Base-by-base conservation (phyloP, 35 echinoderm and acorn worm species). In the Heliocidaris tuberculata region DNA sequence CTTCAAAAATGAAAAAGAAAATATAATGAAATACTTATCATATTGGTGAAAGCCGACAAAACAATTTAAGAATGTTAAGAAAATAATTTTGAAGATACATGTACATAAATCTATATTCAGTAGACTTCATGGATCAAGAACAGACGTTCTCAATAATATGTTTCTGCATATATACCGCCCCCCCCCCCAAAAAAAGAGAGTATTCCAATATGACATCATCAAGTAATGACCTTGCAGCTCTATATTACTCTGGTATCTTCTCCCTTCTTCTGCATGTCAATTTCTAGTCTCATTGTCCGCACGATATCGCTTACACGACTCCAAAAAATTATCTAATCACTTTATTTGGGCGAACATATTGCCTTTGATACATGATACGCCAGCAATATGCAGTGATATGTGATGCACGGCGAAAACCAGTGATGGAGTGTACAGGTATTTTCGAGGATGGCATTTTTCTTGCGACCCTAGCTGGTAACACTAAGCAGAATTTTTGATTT, bases 341-440 rank as follows among this genome's bases (percentile, higher is more conserved):
- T 78, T 78, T 78, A 78, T 78, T 78, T 78, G 65, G 65, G 65
- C 65, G 65, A 78, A 78, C 65, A 27, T 78, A 78, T 78, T 78
- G 65, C 65, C 21, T 78, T 21, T n/a, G 65, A 78, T 78, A 78
- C 65, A 78, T n/a, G 65, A 78, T 78, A 78, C 65, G 65, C 65
- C 65, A 78, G 65, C 65, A 78, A 78, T 78, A 78, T 29, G 65
- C 65, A 78, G 21, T 21, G 27, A 78, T 78, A n/a, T 78, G 65
- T 5, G 21, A 78, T 78, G 17, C 65, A 78, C 17, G 15, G 60
- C 19, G 3, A 78, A n/a, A 5, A 19, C 27, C 0, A n/a, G 21
- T 7, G 19, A 24, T 27, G 65, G 21, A n/a, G 5, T 78, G 65
- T 19, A 78, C 27, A 27, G 65, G 24, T 27, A 78, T 27, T 78